Evolutionary conservation across 2,888 invertebrate species (phyloP), one percentile per base, ranked within the genome.

Genomic region (Sarcophaga carnaria): DNA sequence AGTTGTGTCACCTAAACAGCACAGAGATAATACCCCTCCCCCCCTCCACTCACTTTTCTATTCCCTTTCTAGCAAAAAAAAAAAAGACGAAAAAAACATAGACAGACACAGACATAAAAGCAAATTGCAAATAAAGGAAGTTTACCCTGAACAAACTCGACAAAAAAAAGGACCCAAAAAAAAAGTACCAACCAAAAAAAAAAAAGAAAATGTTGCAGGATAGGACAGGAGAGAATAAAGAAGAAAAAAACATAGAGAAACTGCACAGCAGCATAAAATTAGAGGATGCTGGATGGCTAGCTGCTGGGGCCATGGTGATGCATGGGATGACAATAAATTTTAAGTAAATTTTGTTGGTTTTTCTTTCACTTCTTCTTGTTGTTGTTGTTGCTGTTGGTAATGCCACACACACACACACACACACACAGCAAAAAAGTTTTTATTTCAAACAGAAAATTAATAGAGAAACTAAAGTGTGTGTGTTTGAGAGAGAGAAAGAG

Each of bases 81-180:
- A 80, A 67, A 75, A 79, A 49, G 27, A 45, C 49, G 66, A 81
- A 84, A 87, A 87, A 62, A 62, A 75, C 66, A 83, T 79, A 71
- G 63, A 87, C 81, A 84, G 78, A 84, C 69, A 37, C 10, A 37
- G 37, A 37, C 37, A 37, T 37, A 37, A 82, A 84, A 87, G 84
- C 81, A 87, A 87, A 84, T 87, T 87, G 87, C 87, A 87, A 84
- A 87, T 87, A 84, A 87, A 87, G 87, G 84, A 87, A 87, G 84
- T 84, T 84, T 87, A 59, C 76, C 10, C 60, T 75, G 76, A 62
- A 77, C 80, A 83, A 78, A 83, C 83, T 78, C 37, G 37, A 8
- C 37, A 47, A 12, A 75, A 37, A n/a, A 27, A 12, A 27, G 11
- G 25, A 6, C 45, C 64, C 37, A 47, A 67, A 66, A 11, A n/a